Percentiles rank a stretch among this genome's conserved stretches.
Conservation (phyloP, 2,797 vertebrate genomes). For the Ibycter americanus region DNA sequence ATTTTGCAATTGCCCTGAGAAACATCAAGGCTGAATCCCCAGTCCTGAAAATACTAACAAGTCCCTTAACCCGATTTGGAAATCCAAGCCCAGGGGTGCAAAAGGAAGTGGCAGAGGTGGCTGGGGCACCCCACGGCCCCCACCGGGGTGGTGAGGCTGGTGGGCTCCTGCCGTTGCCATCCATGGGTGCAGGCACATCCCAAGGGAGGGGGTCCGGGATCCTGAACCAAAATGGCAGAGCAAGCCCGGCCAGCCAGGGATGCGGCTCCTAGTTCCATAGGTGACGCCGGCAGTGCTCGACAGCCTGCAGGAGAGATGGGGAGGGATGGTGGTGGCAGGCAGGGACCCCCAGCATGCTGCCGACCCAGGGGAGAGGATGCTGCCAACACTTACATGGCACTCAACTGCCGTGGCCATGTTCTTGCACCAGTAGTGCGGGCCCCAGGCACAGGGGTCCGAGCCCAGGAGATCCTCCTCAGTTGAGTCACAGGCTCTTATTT, state of each 20-base stretch:
- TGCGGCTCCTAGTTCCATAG: slow-evolving; percentile 83
- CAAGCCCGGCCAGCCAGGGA: neutral
- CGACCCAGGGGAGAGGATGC: fast-evolving
- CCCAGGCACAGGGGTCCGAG: slow-evolving; percentile 85
- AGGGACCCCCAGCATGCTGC: fast-evolving
- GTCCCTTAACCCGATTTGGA: slow-evolving; percentile 37
- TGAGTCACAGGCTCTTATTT: slow-evolving; percentile 84
- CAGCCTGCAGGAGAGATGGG: slow-evolving; percentile 75
- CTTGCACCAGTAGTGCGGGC: slow-evolving; percentile 94
- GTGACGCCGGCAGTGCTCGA: slow-evolving; percentile 88
- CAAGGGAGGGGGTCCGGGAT: neutral
- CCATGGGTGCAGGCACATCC: neutral
- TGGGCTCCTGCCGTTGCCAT: neutral
- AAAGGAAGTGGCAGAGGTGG: neutral
- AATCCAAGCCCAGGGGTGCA: slow-evolving; percentile 23
- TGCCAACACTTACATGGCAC: slow-evolving; percentile 82
- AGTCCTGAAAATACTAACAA: neutral
- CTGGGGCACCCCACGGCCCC: neutral
- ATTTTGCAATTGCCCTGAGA: neutral
- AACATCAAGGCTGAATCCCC: neutral
- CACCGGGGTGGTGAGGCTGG: fast-evolving
- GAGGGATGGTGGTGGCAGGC: neutral
- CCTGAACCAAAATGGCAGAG: neutral
- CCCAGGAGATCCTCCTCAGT: slow-evolving; percentile 75
- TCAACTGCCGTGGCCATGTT: slow-evolving; percentile 83